Conservation (phyloP, 2,888 invertebrate genomes). For the Drosophila planitibia region DNA sequence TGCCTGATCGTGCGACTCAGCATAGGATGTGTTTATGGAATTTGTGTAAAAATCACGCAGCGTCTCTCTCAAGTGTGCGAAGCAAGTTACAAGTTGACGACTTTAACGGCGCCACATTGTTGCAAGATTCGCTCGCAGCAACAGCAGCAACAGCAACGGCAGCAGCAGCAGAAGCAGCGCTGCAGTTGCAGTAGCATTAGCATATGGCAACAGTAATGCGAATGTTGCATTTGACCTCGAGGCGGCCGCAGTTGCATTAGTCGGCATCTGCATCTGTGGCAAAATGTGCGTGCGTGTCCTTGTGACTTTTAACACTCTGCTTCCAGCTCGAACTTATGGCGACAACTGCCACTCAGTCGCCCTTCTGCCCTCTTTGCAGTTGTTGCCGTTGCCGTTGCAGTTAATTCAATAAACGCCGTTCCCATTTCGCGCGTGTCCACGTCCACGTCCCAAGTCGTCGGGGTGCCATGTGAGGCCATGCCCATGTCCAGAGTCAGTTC, state of each 20-base stretch:
- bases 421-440: constrained; percentile 67
- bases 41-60: constrained; percentile 74
- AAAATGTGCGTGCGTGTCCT: constrained; percentile 64
- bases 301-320: constrained; percentile 79
- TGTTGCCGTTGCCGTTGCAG: constrained; percentile 33
- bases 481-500: constrained; percentile 52
- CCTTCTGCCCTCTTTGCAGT: constrained; percentile 11
- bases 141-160: constrained; percentile 1
- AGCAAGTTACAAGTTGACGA: constrained; percentile 61
- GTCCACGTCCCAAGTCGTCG: constrained; percentile 10
- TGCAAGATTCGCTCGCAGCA: constrained; percentile 41
- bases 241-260: constrained; percentile 14
- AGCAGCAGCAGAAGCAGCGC: neutral
- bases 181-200: constrained; percentile 6
- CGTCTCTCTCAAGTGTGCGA: constrained; percentile 47
- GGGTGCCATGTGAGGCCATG: constrained; percentile 29
- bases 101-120: constrained; percentile 70
- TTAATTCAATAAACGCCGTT: constrained; percentile 75
- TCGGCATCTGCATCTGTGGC: constrained; percentile 33
- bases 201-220: constrained; percentile 49
- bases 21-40: constrained; percentile 18
- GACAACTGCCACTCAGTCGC: constrained; percentile 65
- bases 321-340: constrained; percentile 16
- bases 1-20: constrained; percentile 27
- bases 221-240: constrained; percentile 60